Evolutionary conservation across 2,888 invertebrate species (phyloP).

Genomic region (Agrilus cyanescens): DNA sequence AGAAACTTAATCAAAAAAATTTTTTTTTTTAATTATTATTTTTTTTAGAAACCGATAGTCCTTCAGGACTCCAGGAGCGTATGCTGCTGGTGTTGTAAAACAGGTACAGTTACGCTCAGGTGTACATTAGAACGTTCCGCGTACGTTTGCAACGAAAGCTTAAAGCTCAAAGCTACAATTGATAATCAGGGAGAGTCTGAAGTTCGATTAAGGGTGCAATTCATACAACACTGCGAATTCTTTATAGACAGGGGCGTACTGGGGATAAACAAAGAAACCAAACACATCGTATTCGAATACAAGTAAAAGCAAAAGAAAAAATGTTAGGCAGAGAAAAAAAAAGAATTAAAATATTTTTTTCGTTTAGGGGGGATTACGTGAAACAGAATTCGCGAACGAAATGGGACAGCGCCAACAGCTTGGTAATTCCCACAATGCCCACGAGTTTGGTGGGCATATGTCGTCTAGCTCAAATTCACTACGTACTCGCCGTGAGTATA

Average conservation of each 20-base stretch:
- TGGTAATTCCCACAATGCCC: conserved; percentile 63
- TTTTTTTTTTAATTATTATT: conserved; percentile 1
- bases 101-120: conserved; percentile 53
- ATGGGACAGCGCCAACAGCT: conserved; percentile 53
- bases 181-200: conserved; percentile 47
- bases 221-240: conserved; percentile 57
- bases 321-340: neutral
- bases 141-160: conserved; percentile 62
- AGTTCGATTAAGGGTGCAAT: conserved; percentile 28
- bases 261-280: conserved; percentile 56
- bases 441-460: conserved; percentile 62
- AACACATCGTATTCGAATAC: conserved; percentile 59
- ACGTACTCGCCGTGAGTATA: conserved; percentile 51
- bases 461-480: conserved; percentile 53
- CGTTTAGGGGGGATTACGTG: conserved; percentile 46
- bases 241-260: conserved; percentile 64
- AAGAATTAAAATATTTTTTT: neutral
- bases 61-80: conserved; percentile 51
- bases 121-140: conserved; percentile 60
- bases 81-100: conserved; percentile 62
- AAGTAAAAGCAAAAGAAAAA: conserved; percentile 22
- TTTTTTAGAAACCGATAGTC: conserved; percentile 48
- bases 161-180: conserved; percentile 55
- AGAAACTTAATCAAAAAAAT: neutral
- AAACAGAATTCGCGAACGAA: conserved; percentile 48